Evolutionary conservation across 2,888 invertebrate species (phyloP).

Genomic region (Apotomis turbidana): DNA sequence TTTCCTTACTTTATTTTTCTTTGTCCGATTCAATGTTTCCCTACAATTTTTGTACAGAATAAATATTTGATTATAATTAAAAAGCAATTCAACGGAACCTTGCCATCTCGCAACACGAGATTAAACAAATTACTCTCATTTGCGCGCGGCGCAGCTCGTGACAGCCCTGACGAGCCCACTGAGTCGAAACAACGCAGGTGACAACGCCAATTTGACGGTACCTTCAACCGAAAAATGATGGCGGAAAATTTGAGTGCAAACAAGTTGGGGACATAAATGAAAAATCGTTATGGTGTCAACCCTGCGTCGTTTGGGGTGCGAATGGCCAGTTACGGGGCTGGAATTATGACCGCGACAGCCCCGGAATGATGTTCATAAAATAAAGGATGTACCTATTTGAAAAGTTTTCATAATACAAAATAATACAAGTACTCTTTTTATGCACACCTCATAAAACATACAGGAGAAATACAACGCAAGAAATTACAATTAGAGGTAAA

Average conservation of each 20-base stretch:
- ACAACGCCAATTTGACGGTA: conserved; percentile 24
- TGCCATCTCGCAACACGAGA: conserved; percentile 8
- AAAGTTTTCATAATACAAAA: too few species aligned
- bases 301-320: background rate
- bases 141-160: conserved; percentile 1
- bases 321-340: conserved; percentile 1
- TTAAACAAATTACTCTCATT: conserved; percentile 31
- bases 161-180: conserved; percentile 19
- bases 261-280: conserved; percentile 13
- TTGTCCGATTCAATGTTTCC: too few species aligned
- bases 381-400: background rate
- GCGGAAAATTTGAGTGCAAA: conserved; percentile 4
- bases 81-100: conserved; percentile 7
- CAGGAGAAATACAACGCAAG: too few species aligned
- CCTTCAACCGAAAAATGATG: conserved; percentile 5
- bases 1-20: too few species aligned
- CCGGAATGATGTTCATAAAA: background rate
- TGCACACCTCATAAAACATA: too few species aligned
- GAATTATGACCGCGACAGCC: conserved; percentile 8
- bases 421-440: too few species aligned
- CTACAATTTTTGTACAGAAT: too few species aligned
- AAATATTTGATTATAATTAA: too few species aligned
- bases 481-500: too few species aligned
- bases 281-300: conserved; percentile 16
- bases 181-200: conserved; percentile 21